Conservation (phyloP, 2,888 invertebrate genomes). For the Acanthacorydalis orientalis region DNA sequence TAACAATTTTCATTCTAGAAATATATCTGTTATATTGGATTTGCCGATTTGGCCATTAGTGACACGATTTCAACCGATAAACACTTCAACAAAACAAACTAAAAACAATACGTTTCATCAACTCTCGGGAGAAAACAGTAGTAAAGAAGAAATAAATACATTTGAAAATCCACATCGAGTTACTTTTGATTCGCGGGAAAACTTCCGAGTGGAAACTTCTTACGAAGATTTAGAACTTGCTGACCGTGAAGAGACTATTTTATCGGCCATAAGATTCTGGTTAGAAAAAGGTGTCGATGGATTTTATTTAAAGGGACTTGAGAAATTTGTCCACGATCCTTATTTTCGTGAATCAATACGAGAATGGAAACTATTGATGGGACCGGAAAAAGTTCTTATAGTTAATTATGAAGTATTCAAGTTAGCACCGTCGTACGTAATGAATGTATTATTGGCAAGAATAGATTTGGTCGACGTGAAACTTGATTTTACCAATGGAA, state of each 20-base stretch:
- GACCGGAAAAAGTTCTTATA: conserved; percentile 45
- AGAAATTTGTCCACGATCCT: conserved; percentile 41
- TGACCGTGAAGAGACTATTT: conserved; percentile 22
- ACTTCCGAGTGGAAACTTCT: background rate
- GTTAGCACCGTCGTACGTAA: conserved; percentile 26
- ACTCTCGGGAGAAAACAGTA: no score
- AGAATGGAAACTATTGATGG: conserved; percentile 52
- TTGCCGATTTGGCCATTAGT: conserved; percentile 45
- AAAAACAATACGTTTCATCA: background rate
- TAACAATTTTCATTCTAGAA: conserved; percentile 41
- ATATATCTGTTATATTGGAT: conserved; percentile 65
- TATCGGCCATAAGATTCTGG: conserved; percentile 50
- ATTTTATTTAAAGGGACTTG: conserved; percentile 70
- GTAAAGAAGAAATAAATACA: background rate
- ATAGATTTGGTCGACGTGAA: conserved; percentile 58
- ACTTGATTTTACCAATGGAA: conserved; percentile 39
- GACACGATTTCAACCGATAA: conserved; percentile 13
- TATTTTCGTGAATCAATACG: conserved; percentile 40
- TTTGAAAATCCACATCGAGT: background rate
- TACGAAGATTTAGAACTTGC: background rate
- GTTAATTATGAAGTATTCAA: conserved; percentile 40
- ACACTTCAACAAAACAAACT: background rate
- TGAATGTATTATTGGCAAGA: conserved; percentile 41
- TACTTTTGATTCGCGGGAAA: background rate
- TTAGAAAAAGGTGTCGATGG: conserved; percentile 67